A percentile compares a stretch with the other conserved stretches of the same genome.
phyloP scores from a whole-genome alignment of 2,888 invertebrate genomes.

The Chymomyza procnemis region DNA sequence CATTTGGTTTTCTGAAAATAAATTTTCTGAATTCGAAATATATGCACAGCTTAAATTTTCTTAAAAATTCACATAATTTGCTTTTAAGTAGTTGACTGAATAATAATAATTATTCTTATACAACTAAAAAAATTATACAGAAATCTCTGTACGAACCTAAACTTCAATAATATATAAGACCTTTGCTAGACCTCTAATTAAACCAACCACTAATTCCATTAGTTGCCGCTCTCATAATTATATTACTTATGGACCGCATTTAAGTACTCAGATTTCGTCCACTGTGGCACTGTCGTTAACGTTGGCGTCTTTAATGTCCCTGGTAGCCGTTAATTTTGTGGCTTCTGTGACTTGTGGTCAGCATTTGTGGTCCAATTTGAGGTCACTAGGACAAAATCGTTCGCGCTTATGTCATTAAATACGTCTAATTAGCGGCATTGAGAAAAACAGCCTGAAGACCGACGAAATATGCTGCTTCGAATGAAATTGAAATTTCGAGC shows the following conservation, averaged over 20 bases:
- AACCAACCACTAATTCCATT: too few relatives aligned
- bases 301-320: slow-evolving; percentile 21
- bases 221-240: not conserved
- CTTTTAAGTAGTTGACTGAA: too few relatives aligned
- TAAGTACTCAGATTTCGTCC: not conserved
- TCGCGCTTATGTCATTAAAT: slow-evolving; percentile 47
- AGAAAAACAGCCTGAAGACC: not conserved
- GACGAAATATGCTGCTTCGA: not conserved
- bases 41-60: too few relatives aligned
- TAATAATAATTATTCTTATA: too few relatives aligned
- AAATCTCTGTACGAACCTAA: too few relatives aligned
- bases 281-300: not conserved
- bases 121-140: too few relatives aligned
- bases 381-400: not conserved
- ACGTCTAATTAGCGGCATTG: slow-evolving; percentile 51
- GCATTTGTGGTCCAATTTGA: slow-evolving; percentile 11
- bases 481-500: not conserved
- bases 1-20: too few relatives aligned
- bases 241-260: not conserved
- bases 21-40: too few relatives aligned
- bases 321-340: slow-evolving; percentile 45
- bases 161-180: too few relatives aligned
- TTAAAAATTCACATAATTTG: too few relatives aligned
- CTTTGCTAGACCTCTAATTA: too few relatives aligned
- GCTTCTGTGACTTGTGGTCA: slow-evolving; percentile 23